Percentiles rank a stretch among this genome's conserved stretches.
Conservation (phyloP, 1,140 invertebrate species). For the Drosophila pruinosa region DNA sequence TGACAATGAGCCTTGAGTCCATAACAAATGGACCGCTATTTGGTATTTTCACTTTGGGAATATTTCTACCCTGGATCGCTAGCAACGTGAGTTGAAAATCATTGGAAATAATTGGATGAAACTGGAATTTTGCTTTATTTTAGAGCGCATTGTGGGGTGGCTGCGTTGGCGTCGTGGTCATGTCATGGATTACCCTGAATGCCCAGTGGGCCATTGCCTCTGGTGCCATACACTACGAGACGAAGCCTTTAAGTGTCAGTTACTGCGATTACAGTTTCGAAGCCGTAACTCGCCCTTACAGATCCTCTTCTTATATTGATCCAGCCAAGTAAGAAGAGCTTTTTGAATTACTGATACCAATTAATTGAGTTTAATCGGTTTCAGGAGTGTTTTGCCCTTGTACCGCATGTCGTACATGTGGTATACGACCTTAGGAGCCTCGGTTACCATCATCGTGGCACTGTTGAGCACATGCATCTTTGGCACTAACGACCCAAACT, state of each 20-base stretch:
- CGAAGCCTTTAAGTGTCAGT: slow-evolving; percentile 87
- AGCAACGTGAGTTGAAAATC: slow-evolving; percentile 83
- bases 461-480: slow-evolving; percentile 83
- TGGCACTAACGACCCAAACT: slow-evolving; percentile 68
- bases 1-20: slow-evolving; percentile 85
- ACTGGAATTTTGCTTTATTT: neutral
- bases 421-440: slow-evolving; percentile 86
- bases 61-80: slow-evolving; percentile 89
- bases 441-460: slow-evolving; percentile 84
- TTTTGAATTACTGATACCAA: neutral
- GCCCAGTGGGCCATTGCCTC: slow-evolving; percentile 89
- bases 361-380: slow-evolving; percentile 1
- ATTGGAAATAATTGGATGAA: neutral
- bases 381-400: slow-evolving; percentile 84
- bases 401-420: slow-evolving; percentile 88
- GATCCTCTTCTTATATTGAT: slow-evolving; percentile 27
- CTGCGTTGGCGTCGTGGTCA: slow-evolving; percentile 86
- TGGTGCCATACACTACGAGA: slow-evolving; percentile 85
- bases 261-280: slow-evolving; percentile 87
- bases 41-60: slow-evolving; percentile 89
- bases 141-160: slow-evolving; percentile 91
- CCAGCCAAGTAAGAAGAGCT: slow-evolving; percentile 44
- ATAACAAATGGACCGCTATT: slow-evolving; percentile 89
- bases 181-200: slow-evolving; percentile 92
- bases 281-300: slow-evolving; percentile 18